Conservation (phyloP, 1,140 invertebrate species). For the Sitodiplosis mosellana region DNA sequence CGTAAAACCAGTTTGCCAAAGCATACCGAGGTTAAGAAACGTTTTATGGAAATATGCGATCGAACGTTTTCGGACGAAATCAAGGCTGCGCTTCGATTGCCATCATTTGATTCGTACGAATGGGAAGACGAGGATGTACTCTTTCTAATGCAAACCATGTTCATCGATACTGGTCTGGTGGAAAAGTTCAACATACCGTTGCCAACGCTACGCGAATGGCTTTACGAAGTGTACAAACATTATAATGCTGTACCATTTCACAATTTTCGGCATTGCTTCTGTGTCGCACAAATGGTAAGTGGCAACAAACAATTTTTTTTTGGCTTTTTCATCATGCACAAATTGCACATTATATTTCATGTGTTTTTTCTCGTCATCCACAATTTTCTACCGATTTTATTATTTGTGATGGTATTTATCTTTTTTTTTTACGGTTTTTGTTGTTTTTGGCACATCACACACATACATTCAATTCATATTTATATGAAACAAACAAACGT, state of each 20-base stretch:
- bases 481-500: too few species aligned
- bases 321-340: neutral
- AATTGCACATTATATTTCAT: neutral
- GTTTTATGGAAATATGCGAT: constrained; percentile 26
- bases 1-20: constrained; percentile 27
- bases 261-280: constrained; percentile 79
- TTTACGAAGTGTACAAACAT: constrained; percentile 68
- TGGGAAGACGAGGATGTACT: constrained; percentile 71
- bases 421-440: neutral
- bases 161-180: constrained; percentile 55
- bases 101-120: constrained; percentile 64
- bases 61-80: constrained; percentile 24
- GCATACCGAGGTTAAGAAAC: constrained; percentile 24
- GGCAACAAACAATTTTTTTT: neutral
- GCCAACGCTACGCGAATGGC: constrained; percentile 46
- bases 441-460: neutral
- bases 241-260: constrained; percentile 84
- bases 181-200: constrained; percentile 62
- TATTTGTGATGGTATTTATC: neutral
- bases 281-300: constrained; percentile 79
- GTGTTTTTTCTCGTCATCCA: neutral
- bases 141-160: constrained; percentile 69
- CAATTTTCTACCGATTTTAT: neutral
- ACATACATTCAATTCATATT: too few species aligned
- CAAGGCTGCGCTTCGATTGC: constrained; percentile 37